Evolutionary conservation across 2,888 invertebrate species (phyloP).

Genomic region (Ophion ventricosus): DNA sequence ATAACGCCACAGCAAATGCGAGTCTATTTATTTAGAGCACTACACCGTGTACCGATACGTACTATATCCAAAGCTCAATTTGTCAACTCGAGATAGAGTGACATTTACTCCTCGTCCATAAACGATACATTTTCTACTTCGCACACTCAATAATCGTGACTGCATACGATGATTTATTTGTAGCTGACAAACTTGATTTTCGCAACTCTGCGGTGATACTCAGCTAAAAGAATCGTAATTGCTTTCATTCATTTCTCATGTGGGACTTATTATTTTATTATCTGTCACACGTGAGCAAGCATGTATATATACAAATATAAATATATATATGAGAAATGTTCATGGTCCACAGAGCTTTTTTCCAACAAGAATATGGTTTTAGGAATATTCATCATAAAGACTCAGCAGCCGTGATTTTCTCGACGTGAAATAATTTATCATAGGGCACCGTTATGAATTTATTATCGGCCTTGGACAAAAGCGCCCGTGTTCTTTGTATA

Average conservation of each 20-base stretch:
- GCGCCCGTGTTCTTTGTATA: background rate
- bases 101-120: background rate
- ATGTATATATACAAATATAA: background rate
- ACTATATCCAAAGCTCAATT: background rate
- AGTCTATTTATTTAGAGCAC: no score
- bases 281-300: conserved; percentile 19
- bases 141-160: background rate
- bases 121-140: background rate
- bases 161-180: no score
- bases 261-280: conserved; percentile 6
- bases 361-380: conserved; percentile 79
- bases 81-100: background rate
- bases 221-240: background rate
- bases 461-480: conserved; percentile 39
- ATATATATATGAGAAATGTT: conserved; percentile 18
- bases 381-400: conserved; percentile 78
- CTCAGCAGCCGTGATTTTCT: conserved; percentile 57
- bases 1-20: no score
- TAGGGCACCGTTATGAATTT: conserved; percentile 39
- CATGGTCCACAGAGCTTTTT: conserved; percentile 42
- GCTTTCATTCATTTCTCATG: conserved; percentile 3
- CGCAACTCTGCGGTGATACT: no score
- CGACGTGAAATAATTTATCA: conserved; percentile 46
- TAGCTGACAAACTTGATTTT: no score
- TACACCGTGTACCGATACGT: background rate